Conservation (phyloP, 2,797 vertebrate species). For the Catostomus latipinnis region DNA sequence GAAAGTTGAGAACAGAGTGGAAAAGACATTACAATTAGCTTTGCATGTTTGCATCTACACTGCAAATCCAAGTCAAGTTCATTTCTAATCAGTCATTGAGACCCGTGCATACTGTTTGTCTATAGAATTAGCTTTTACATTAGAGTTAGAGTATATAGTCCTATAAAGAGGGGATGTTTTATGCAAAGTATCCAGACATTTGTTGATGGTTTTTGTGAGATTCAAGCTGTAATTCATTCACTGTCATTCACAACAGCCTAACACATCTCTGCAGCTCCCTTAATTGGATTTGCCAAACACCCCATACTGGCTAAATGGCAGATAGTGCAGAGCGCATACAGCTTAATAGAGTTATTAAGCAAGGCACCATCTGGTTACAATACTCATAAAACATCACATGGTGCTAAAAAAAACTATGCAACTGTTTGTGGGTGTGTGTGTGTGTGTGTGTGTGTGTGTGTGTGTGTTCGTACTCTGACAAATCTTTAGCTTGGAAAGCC, state of each 20-base stretch:
- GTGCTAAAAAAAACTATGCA: conserved; percentile 16
- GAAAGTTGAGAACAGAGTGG: conserved; percentile 32
- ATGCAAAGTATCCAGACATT: no score
- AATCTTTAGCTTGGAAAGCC: conserved; percentile 28
- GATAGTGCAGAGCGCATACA: conserved; percentile 1
- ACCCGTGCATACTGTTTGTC: no score
- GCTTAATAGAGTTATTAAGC: conserved; percentile 27
- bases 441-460: neutral
- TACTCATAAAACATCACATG: conserved; percentile 28
- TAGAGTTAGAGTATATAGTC: neutral
- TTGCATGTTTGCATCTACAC: conserved; percentile 11
- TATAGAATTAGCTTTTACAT: neutral
- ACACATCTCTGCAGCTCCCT: neutral
- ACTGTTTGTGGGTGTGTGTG: neutral
- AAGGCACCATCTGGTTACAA: conserved; percentile 50
- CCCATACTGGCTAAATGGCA: conserved; percentile 11
- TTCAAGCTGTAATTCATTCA: neutral
- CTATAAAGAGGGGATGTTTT: neutral
- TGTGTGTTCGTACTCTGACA: neutral
- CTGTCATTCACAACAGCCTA: neutral
- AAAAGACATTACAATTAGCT: conserved; percentile 4
- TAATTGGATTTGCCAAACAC: conserved; percentile 8
- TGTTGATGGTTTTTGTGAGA: no score
- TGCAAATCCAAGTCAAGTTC: neutral
- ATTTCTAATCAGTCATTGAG: no score